phyloP scores from a whole-genome alignment of 2,113 vertebrate genomes.

The Nothobranchius furzeri region DNA sequence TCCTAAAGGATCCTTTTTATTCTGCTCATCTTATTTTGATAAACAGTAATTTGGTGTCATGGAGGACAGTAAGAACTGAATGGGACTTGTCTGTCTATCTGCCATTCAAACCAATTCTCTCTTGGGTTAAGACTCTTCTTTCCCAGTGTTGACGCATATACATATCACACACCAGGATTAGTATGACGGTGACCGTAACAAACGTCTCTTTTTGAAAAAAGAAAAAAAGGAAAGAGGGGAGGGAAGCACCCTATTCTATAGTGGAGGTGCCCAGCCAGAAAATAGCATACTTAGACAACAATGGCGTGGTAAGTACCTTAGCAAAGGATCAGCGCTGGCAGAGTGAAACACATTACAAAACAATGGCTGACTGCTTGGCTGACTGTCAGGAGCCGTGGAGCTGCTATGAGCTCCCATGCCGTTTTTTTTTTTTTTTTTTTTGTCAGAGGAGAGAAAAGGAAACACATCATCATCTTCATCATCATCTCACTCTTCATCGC shows the following conservation, averaged over 20 bases:
- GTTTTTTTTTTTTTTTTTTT: conserved; percentile 46
- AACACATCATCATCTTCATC: conserved; percentile 51
- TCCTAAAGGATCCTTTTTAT: conserved; percentile 55
- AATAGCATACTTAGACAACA: conserved; percentile 81
- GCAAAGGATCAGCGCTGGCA: conserved; percentile 75
- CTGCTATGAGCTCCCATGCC: conserved; percentile 55
- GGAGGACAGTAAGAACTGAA: conserved; percentile 65
- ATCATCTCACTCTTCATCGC: conserved; percentile 60
- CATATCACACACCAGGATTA: conserved; percentile 77
- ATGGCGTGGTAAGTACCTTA: conserved; percentile 79
- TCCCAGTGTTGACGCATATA: conserved; percentile 77
- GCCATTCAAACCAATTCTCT: conserved; percentile 61
- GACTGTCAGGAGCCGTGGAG: conserved; percentile 63
- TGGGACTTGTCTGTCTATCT: conserved; percentile 66
- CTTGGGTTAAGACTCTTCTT: conserved; percentile 63
- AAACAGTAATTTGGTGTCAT: conserved; percentile 76
- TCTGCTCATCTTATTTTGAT: conserved; percentile 66
- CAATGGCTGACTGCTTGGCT: conserved; percentile 76
- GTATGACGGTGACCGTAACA: conserved; percentile 74
- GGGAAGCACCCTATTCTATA: conserved; percentile 65
- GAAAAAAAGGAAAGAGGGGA: conserved; percentile 15
- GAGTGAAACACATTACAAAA: conserved; percentile 80
- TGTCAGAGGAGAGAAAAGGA: conserved; percentile 63
- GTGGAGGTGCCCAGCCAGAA: conserved; percentile 78
- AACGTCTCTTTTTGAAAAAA: conserved; percentile 68